Evolutionary conservation across 2,797 vertebrate species (phyloP).

Genomic region (Phrynocephalus vlangalii): DNA sequence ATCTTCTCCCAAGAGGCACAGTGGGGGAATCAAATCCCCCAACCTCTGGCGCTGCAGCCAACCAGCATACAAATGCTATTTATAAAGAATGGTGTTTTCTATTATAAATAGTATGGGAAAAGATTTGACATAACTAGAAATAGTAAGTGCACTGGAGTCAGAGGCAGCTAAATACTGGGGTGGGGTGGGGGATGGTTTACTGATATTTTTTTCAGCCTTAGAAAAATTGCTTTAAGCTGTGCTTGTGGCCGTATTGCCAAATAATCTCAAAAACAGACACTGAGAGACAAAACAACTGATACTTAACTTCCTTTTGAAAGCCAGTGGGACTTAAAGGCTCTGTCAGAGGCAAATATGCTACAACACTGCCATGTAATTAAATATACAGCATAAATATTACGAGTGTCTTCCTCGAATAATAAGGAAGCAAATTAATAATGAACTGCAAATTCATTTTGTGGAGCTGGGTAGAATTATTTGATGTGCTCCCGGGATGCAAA

Average conservation of each 20-base stretch:
- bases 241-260: neutral
- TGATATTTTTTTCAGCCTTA: neutral
- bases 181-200: neutral
- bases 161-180: neutral
- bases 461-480: neutral
- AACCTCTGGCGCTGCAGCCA: too few relatives aligned
- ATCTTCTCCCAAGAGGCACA: too few relatives aligned
- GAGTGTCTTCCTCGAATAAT: neutral
- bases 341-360: neutral
- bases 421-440: neutral
- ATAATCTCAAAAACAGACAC: constrained; percentile 18
- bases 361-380: neutral
- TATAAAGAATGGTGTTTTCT: constrained; percentile 19
- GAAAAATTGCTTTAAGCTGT: neutral
- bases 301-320: neutral
- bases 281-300: neutral
- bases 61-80: constrained; percentile 62
- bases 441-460: neutral
- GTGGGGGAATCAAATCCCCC: too few relatives aligned
- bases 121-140: neutral
- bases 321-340: neutral
- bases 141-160: neutral
- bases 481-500: neutral
- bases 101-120: neutral
- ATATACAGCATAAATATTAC: constrained; percentile 2